Base-by-base conservation (phyloP, 2,888 invertebrate genomes). In the Amphipoea lucens region DNA sequence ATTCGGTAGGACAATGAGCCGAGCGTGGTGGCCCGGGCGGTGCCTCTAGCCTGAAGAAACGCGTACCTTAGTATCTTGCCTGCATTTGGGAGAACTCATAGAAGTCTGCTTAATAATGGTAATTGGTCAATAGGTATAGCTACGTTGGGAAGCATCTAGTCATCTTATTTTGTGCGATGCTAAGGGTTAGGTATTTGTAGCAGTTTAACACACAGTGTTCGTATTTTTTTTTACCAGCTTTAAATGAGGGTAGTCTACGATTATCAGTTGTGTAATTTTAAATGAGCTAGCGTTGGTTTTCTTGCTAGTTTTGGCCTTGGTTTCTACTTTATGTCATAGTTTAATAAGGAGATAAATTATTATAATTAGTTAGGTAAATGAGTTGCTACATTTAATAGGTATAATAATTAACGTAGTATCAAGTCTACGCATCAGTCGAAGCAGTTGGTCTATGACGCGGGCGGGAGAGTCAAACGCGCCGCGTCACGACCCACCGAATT, bases 401-500 rank as follows among this genome's bases (percentile, higher is more conserved):
- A 82, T 48, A 82, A 82, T 12, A 82, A 79, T 85, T 65, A 76
- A 76, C 29, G 67, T 60, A 74, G 69, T 82, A 87, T 83, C 90
- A 87, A 88, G 86, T 93, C 92, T 93, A 88, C 81, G 65, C 62
- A 78, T 71, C 74, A 54, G 80, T 76, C 60, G 71, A 85, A 92
- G 90, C 95, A 95, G 94, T 95, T 96, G 95, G 93, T 95, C 94
- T 95, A 92, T 95, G 95, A 92, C 92, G 91, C 91, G 90, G 90
- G 91, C 94, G 94, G 93, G 87, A 84, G 91, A 92, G 89, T 94
- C 95, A 96, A 96, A 96, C 93, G 92, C 95, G 96, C 96, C 93
- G 91, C 94, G 96, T 97, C 97, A 97, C 92, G 95, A 95, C 95
- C 95, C 95, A 96, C 96, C 96, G 96, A 96, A 97, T 97, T 97